Conservation (phyloP, 2,113 vertebrate genomes). For the Dasyprocta punctata region DNA sequence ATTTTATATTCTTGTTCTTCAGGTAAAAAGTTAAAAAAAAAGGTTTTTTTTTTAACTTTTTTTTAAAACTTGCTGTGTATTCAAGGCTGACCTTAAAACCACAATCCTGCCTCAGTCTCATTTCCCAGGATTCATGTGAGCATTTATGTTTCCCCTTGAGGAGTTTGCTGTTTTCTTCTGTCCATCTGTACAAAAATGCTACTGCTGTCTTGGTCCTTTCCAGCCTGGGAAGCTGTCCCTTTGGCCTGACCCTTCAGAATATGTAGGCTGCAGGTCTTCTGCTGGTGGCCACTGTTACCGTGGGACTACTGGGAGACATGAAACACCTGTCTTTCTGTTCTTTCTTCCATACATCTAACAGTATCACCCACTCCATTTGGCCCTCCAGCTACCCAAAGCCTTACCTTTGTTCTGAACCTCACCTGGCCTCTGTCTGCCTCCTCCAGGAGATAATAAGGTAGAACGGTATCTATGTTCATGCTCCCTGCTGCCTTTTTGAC, state of each 20-base stretch:
- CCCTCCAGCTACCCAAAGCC: not conserved
- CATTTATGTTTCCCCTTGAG: not conserved
- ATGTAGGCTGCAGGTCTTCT: not conserved
- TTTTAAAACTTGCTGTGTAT: not conserved
- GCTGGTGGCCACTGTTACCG: not conserved
- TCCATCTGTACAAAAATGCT: not conserved
- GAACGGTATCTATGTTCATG: not conserved
- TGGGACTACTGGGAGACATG: not conserved
- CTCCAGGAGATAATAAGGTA: not conserved
- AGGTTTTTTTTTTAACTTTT: no score
- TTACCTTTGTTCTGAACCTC: not conserved
- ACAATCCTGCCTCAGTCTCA: not conserved
- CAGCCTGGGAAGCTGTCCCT: not conserved
- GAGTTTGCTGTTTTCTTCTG: not conserved
- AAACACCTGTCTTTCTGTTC: not conserved
- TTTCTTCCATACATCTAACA: not conserved
- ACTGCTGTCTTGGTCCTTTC: not conserved
- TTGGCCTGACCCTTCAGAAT: not conserved
- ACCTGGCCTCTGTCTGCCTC: not conserved
- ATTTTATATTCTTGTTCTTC: not conserved
- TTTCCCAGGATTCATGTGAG: not conserved
- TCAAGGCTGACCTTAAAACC: not conserved
- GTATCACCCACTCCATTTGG: not conserved
- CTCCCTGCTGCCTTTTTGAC: not conserved
- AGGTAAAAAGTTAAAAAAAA: no score